Base-by-base conservation (phyloP, 2,888 invertebrate species). In the Pristionchus entomophagus region DNA sequence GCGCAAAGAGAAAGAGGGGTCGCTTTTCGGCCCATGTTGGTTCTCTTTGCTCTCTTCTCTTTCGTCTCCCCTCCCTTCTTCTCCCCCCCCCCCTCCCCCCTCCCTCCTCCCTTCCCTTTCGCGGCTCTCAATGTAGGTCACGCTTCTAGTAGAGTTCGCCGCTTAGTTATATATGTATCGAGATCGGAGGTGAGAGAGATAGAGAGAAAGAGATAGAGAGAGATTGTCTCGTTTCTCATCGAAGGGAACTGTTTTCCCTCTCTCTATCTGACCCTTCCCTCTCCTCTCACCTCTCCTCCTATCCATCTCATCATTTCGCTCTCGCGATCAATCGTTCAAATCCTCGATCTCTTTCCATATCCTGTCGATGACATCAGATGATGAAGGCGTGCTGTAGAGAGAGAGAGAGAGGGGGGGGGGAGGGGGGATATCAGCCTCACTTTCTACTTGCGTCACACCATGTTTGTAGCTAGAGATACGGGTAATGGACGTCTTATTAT, bases 121-220 rank as follows among this genome's bases (percentile, higher is more conserved):
- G 19, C 53, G 2, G 35, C 53, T 14, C 22, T 22, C 82, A 45
- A 73, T 41, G 12, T 73, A n/a, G 73, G 73, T 73, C 73, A 73
- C n/a, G 73, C 73, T 78, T 78, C 77, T n/a, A 56, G 56, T 56
- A 62, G 32, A 32, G 62, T 26, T 10, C 45, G 41, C 45, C 73
- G 73, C 73, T 73, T 73, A 73, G 73, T 73, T 26, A 73, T 78
- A 35, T 32, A 78, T 78, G 78, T 51, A 78, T 51, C 78, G 73
- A 41, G 73, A 73, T 41, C 73, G 41, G 45, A 14, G 45, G 8
- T 14, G 45, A 45, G 45, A 45, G 45, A 45, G 14, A 35, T n/a
- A n/a, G n/a, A n/a, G n/a, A n/a, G n/a, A n/a, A n/a, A n/a, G n/a
- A n/a, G n/a, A n/a, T n/a, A n/a, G n/a, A n/a, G n/a, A n/a, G n/a